Conservation (phyloP, 2,888 invertebrate species). For the Callyntrura sp. region DNA sequence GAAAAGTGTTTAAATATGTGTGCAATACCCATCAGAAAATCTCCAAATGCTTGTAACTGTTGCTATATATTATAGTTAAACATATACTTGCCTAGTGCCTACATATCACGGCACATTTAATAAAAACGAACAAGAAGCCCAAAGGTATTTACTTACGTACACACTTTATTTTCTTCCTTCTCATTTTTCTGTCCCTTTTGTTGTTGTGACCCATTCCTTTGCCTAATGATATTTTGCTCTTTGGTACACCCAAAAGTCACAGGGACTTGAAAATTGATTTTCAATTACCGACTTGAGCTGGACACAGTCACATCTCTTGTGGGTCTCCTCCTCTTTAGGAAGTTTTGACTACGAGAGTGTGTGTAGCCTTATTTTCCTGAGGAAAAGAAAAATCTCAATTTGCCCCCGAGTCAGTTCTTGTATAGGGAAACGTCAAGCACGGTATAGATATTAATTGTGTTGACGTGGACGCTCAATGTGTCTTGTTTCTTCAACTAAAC, state of each 20-base stretch:
- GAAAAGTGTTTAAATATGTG: conserved; percentile 69
- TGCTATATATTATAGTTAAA: not conserved
- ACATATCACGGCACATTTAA: conserved; percentile 17
- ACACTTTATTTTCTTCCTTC: conserved; percentile 21
- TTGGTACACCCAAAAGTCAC: conserved; percentile 73
- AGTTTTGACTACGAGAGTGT: not conserved
- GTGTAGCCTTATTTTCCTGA: too few relatives aligned
- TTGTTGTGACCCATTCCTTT: conserved; percentile 68
- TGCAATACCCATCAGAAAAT: conserved; percentile 36
- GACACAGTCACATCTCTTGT: conserved; percentile 63
- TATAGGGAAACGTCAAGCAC: not conserved
- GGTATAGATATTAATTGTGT: not conserved
- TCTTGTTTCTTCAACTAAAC: conserved; percentile 22
- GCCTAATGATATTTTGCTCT: conserved; percentile 67
- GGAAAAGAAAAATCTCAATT: conserved; percentile 23
- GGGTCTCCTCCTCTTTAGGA: conserved; percentile 32
- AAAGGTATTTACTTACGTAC: conserved; percentile 31
- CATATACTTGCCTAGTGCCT: conserved; percentile 4
- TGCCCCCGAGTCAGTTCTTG: conserved; percentile 12
- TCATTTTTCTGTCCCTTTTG: conserved; percentile 57
- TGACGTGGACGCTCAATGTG: conserved; percentile 34
- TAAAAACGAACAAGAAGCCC: conserved; percentile 38
- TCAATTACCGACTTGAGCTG: conserved; percentile 72
- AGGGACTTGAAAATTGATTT: conserved; percentile 71
- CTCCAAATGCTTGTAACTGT: conserved; percentile 65